phyloP scores from a whole-genome alignment of 2,888 invertebrate genomes.

The Crepidodera aurea region DNA sequence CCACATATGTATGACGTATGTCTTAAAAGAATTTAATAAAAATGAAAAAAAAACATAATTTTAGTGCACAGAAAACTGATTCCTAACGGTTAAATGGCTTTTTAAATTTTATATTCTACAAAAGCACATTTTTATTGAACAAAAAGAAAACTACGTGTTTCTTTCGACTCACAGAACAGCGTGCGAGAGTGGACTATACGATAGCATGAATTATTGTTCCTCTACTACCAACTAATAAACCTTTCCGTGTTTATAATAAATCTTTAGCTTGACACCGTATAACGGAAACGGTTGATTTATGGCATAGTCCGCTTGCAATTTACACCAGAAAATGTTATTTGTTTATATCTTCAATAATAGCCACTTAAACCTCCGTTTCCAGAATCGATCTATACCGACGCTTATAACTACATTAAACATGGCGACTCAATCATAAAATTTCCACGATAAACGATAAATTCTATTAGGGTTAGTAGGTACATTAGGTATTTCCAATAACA shows the following conservation, averaged over 20 bases:
- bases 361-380: constrained; percentile 34
- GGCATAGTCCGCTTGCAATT: constrained; percentile 30
- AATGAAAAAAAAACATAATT: too few relatives aligned
- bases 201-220: constrained; percentile 34
- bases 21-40: too few relatives aligned
- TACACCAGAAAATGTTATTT: constrained; percentile 38
- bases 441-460: too few relatives aligned
- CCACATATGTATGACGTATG: too few relatives aligned
- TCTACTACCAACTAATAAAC: constrained; percentile 37
- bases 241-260: constrained; percentile 41
- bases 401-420: constrained; percentile 27
- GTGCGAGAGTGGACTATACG: constrained; percentile 15
- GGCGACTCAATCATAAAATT: constrained; percentile 11
- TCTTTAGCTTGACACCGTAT: constrained; percentile 35
- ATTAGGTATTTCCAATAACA: not conserved
- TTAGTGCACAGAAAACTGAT: too few relatives aligned
- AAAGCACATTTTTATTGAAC: not conserved
- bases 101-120: not conserved
- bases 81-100: too few relatives aligned
- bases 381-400: constrained; percentile 13
- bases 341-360: constrained; percentile 38
- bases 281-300: constrained; percentile 42
- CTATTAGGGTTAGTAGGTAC: not conserved
- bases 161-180: not conserved
- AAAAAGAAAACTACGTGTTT: not conserved